These are phyloP conservation scores for Percopsis omiscomaycus DNA, from an alignment of 2,797 vertebrate species.

Conservation along the genomic window DNA sequence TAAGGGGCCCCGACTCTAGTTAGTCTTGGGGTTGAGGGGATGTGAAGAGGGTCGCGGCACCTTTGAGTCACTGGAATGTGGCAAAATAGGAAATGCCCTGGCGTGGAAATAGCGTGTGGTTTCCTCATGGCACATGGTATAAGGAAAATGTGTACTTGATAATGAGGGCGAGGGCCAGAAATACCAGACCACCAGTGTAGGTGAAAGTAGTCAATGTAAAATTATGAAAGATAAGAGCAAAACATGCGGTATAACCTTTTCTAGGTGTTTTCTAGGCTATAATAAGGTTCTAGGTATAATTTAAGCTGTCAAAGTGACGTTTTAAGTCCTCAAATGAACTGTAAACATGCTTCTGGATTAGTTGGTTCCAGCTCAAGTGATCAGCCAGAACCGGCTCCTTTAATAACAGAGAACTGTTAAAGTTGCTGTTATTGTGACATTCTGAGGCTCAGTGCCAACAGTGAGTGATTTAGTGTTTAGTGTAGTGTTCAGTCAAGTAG, in stretches of 20 bases:
- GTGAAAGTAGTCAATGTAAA: background rate
- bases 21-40: slow-evolving; percentile 73
- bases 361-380: slow-evolving; percentile 22
- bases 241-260: background rate
- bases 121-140: slow-evolving; percentile 23
- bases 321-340: slow-evolving; percentile 15
- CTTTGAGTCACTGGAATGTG: slow-evolving; percentile 73
- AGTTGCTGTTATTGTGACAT: slow-evolving; percentile 16
- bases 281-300: no score
- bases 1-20: slow-evolving; percentile 67
- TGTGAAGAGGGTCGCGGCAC: slow-evolving; percentile 64
- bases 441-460: slow-evolving; percentile 23
- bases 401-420: slow-evolving; percentile 32
- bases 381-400: slow-evolving; percentile 16
- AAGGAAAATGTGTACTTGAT: slow-evolving; percentile 35
- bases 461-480: background rate
- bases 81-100: slow-evolving; percentile 61
- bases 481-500: background rate
- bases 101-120: slow-evolving; percentile 53
- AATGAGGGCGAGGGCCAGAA: slow-evolving; percentile 7
- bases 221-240: slow-evolving; percentile 4
- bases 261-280: no score
- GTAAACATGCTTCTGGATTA: slow-evolving; percentile 9
- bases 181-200: slow-evolving; percentile 16
- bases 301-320: background rate